phyloP scores from a whole-genome alignment of 2,888 invertebrate species.

The Drepana falcataria region DNA sequence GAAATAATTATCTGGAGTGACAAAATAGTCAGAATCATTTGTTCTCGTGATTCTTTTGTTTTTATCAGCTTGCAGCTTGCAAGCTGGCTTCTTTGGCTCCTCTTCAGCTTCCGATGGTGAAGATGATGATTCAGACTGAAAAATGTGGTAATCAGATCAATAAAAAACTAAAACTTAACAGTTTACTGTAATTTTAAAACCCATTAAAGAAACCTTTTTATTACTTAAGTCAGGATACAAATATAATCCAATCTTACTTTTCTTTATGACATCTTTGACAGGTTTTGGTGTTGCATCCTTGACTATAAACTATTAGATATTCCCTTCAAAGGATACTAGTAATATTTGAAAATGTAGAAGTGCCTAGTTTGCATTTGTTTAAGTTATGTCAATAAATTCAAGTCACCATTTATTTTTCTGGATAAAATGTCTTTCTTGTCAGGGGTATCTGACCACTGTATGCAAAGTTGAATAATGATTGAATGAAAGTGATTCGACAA shows the following conservation, averaged over 20 bases:
- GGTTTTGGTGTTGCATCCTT: slow-evolving; percentile 76
- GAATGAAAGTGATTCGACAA: too few species aligned
- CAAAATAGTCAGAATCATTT: slow-evolving; percentile 76
- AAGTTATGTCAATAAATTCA: not conserved
- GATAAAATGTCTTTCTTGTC: too few species aligned
- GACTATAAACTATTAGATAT: slow-evolving; percentile 16
- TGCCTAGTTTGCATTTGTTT: not conserved
- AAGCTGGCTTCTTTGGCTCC: slow-evolving; percentile 34
- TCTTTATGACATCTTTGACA: slow-evolving; percentile 78
- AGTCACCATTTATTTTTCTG: not conserved
- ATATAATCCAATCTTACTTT: slow-evolving; percentile 59
- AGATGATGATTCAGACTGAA: slow-evolving; percentile 28
- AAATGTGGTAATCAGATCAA: not conserved
- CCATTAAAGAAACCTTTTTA: too few species aligned
- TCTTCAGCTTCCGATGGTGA: slow-evolving; percentile 32
- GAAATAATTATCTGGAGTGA: slow-evolving; percentile 84
- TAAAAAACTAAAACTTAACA: too few species aligned
- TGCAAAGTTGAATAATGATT: too few species aligned
- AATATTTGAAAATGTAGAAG: too few species aligned
- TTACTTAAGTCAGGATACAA: too few species aligned
- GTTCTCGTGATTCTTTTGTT: slow-evolving; percentile 34
- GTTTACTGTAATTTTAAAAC: too few species aligned
- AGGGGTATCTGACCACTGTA: too few species aligned
- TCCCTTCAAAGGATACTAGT: slow-evolving; percentile 13
- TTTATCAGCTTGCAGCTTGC: slow-evolving; percentile 39